Evolutionary conservation across 2,797 vertebrate species (phyloP).

Genomic region (Rhinatrema bivittatum): DNA sequence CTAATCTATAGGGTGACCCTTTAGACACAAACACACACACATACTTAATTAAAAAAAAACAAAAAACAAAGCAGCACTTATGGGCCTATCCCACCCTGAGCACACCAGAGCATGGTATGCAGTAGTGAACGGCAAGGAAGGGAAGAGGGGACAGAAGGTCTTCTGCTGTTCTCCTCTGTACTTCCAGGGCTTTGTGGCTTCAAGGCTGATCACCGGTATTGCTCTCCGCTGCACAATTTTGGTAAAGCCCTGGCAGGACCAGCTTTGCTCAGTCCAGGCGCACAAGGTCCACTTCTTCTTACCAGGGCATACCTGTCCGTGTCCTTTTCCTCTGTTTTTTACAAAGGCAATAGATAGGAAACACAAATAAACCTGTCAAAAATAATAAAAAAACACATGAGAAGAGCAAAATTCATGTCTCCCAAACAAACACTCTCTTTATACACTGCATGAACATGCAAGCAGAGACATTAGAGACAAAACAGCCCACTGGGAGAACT

Average conservation of each 20-base stretch:
- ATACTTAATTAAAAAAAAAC: constrained; percentile 14
- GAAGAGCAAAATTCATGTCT: constrained; percentile 1
- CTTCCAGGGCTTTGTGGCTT: constrained; percentile 23
- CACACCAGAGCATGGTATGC: constrained; percentile 40
- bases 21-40: neutral
- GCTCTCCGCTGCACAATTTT: constrained; percentile 25
- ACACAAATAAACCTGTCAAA: constrained; percentile 77
- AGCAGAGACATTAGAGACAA: no score
- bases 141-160: constrained; percentile 20
- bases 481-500: no score
- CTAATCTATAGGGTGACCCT: constrained; percentile 31
- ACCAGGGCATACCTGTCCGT: constrained; percentile 70
- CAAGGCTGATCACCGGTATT: constrained; percentile 19
- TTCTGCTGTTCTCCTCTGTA: constrained; percentile 3
- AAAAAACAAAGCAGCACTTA: constrained; percentile 54
- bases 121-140: constrained; percentile 35
- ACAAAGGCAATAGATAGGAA: constrained; percentile 93
- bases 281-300: constrained; percentile 19
- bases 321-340: constrained; percentile 89
- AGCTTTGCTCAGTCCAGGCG: constrained; percentile 15
- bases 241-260: constrained; percentile 32
- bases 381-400: constrained; percentile 2
- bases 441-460: no score
- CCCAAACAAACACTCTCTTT: no score
- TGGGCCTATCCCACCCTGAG: constrained; percentile 42